Conservation (phyloP, 2,888 invertebrate genomes). For the Apamea monoglypha region DNA sequence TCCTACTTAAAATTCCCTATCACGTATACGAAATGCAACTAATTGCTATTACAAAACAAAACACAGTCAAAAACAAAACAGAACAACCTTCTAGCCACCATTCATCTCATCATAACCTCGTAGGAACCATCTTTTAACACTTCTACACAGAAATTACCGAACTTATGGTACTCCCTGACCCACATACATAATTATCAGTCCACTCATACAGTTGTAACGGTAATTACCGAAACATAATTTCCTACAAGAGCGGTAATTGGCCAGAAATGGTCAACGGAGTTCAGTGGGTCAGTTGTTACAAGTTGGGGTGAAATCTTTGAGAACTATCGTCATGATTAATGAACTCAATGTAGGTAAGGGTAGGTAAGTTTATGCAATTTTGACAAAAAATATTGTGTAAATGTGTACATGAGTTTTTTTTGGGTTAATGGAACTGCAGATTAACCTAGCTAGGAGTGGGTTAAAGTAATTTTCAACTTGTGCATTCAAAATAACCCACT, state of each 20-base stretch:
- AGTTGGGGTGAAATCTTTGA: conserved; percentile 30
- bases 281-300: conserved; percentile 48
- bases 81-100: background rate
- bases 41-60: conserved; percentile 37
- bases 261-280: conserved; percentile 17
- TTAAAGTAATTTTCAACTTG: background rate
- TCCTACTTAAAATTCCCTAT: background rate
- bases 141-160: conserved; percentile 1
- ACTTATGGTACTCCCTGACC: conserved; percentile 44
- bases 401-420: conserved; percentile 5
- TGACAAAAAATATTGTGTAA: background rate
- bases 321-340: conserved; percentile 36
- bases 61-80: conserved; percentile 10
- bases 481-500: background rate
- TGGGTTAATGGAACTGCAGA: conserved; percentile 35
- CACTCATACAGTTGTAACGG: conserved; percentile 41
- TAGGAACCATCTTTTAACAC: background rate
- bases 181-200: conserved; percentile 55
- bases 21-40: background rate
- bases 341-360: background rate
- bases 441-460: conserved; percentile 4
- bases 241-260: conserved; percentile 17
- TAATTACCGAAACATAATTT: conserved; percentile 52
- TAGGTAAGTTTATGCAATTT: background rate
- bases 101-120: conserved; percentile 10